Evolutionary conservation across 1,140 invertebrate species (phyloP), one percentile per base, ranked within the genome.

Genomic region (Bilobella aurantiaca): DNA sequence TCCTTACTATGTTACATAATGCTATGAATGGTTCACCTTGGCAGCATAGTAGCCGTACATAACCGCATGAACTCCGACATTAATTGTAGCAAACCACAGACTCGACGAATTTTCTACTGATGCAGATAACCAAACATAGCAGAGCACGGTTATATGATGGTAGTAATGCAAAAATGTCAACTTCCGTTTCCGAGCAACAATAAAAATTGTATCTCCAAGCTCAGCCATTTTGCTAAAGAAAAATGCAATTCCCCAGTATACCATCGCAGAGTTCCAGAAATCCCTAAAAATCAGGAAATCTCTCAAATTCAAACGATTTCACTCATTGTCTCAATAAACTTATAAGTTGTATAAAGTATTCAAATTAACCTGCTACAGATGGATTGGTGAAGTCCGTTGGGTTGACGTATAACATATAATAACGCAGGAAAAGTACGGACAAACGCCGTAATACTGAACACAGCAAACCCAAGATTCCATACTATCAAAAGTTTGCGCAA

Each of bases 81-180:
- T 42, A 8, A 42, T 42, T 12, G 18, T 42, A 42, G 8, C 34
- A 18, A 42, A 42, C 8, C 8, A 18, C 8, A 42, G 8, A 18
- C 34, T 18, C 18, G 34, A 42, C 8, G 34, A 42, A 42, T 42
- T 18, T 8, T 42, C 34, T 18, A 18, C 8, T 42, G 34, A 18
- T 12, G 34, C 34, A 42, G 21, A 28, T 23, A 59, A 3, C 58
- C 58, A 59, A 14, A 29, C 30, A 29, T 59, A 59, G 58, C 14
- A 14, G 14, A 59, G 16, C 5, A 59, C 58, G 30, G 58, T 59
- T 8, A 29, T 29, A 31, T 59, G 58, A 59, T 59, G 58, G 28
- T 59, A 59, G 25, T 31, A 59, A 59, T 59, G 58, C 8, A 59
- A 29, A 29, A 59, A 59, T 14, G 30, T 59, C 27, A 59, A 59